phyloP scores from a whole-genome alignment of 2,113 vertebrate genomes.

The Phylloscopus whistleri region DNA sequence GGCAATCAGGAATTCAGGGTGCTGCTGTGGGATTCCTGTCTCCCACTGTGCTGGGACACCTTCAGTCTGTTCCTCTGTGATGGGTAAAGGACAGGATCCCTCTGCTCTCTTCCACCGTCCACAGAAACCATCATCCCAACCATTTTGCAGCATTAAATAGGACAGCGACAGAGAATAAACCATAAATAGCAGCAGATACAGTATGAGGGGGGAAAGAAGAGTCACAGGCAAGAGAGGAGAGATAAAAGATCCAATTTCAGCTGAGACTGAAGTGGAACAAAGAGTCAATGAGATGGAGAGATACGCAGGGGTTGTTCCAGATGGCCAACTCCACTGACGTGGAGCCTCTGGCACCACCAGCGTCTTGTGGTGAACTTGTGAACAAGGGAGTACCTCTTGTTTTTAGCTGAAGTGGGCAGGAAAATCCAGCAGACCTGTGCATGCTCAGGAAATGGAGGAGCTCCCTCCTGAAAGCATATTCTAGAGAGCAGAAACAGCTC shows the following conservation, averaged over 20 bases:
- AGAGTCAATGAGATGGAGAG: not conserved
- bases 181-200: slow-evolving; percentile 22
- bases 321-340: not conserved
- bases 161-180: not conserved
- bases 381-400: not conserved
- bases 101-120: not conserved
- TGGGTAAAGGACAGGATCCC: not conserved
- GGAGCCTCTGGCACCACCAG: not conserved
- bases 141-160: not conserved
- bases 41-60: not conserved
- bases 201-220: not conserved
- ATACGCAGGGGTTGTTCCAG: not conserved
- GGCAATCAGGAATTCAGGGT: not conserved
- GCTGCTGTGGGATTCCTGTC: not conserved
- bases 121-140: not conserved
- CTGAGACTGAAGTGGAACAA: slow-evolving; percentile 13
- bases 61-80: not conserved
- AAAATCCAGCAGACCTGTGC: not conserved
- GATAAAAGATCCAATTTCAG: not conserved
- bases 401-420: not conserved
- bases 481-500: not conserved
- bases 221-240: not conserved
- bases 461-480: not conserved
- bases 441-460: not conserved
- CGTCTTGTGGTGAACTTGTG: not conserved